These are phyloP conservation scores for Myzus persicae DNA, from an alignment of 1,140 invertebrate species.

Conservation along the genomic window DNA sequence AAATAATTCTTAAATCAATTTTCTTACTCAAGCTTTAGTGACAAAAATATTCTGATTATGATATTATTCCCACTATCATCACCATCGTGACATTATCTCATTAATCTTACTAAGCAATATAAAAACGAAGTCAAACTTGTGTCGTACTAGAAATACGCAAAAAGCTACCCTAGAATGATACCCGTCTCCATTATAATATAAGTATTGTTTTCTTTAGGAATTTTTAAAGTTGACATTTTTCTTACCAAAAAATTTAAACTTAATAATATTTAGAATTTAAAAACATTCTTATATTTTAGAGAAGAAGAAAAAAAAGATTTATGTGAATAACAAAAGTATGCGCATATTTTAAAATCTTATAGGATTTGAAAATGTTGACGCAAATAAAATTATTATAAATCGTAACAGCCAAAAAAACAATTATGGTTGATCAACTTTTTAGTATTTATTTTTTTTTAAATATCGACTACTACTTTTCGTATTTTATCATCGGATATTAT, in stretches of 20 bases:
- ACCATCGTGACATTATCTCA: background rate
- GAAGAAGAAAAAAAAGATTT: too few relatives aligned
- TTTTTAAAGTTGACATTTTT: too few relatives aligned
- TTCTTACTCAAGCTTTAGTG: background rate
- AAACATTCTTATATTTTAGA: background rate
- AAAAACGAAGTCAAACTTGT: background rate
- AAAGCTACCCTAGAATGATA: background rate
- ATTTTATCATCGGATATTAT: too few relatives aligned
- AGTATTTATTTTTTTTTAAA: background rate
- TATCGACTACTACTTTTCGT: too few relatives aligned
- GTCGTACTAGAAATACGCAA: background rate
- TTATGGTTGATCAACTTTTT: background rate
- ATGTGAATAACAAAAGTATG: too few relatives aligned
- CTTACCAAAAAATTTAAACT: background rate
- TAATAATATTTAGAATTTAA: background rate
- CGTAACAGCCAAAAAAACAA: background rate
- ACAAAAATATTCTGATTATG: background rate
- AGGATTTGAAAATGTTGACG: background rate
- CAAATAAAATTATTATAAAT: background rate
- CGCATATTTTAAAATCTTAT: too few relatives aligned
- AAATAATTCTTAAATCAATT: too few relatives aligned
- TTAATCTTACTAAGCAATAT: background rate
- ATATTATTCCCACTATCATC: background rate
- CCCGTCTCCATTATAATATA: background rate
- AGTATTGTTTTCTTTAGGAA: background rate